These are phyloP conservation scores for Zeugodacus cucurbitae DNA, from an alignment of 1,140 invertebrate genomes.

Conservation along the genomic window DNA sequence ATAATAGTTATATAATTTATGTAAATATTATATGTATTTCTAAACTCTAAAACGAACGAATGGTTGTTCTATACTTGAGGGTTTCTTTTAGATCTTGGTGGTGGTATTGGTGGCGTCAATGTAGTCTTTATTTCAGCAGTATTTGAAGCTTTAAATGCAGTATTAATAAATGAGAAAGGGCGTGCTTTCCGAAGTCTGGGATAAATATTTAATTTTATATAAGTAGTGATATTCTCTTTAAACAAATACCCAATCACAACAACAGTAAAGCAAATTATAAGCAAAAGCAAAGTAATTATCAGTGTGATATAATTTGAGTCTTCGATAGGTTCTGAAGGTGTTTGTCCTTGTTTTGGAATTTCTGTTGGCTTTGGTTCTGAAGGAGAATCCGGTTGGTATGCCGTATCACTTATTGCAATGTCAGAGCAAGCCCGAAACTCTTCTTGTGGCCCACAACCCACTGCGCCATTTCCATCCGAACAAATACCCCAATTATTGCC, in stretches of 20 bases:
- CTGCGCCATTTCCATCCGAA: conserved; percentile 75
- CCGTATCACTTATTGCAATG: conserved; percentile 72
- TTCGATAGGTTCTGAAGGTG: neutral
- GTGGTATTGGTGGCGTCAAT: neutral
- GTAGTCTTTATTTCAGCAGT: conserved; percentile 51
- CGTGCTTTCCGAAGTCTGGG: neutral
- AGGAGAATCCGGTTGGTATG: neutral
- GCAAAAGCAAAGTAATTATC: neutral
- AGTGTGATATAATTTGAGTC: neutral
- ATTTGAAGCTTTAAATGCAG: neutral
- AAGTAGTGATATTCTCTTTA: neutral
- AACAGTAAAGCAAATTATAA: neutral
- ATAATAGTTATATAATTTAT: too few relatives aligned
- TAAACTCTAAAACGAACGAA: too few relatives aligned
- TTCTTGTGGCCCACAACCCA: conserved; percentile 88
- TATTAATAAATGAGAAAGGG: neutral
- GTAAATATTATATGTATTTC: too few relatives aligned
- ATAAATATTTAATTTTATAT: neutral
- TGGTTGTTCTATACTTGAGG: neutral
- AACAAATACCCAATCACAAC: neutral
- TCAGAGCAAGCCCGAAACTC: conserved; percentile 89
- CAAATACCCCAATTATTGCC: conserved; percentile 85
- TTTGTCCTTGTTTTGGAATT: neutral
- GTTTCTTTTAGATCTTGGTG: neutral
- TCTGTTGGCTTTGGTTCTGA: neutral